Percentiles rank a stretch among this genome's conserved stretches.
Conservation (phyloP, 2,113 vertebrate genomes). For the Corythaeola cristata region DNA sequence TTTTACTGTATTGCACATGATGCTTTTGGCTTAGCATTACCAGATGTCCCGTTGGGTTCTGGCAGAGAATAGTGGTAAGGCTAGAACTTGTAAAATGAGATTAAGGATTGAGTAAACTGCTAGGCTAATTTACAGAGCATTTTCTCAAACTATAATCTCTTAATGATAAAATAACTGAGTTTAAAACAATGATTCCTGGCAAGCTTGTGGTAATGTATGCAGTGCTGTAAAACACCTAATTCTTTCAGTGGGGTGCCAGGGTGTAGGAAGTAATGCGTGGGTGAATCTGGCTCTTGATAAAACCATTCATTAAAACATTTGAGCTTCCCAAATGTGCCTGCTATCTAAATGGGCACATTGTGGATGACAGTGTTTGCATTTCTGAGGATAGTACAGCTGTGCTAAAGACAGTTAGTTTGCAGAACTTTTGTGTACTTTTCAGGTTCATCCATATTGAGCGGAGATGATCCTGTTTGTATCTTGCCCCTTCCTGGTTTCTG, state of each 20-base stretch:
- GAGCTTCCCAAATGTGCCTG: neutral
- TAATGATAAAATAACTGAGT: neutral
- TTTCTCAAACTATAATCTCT: constrained; percentile 1
- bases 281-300: neutral
- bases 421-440: neutral
- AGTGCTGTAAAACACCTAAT: neutral
- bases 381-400: neutral
- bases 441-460: neutral
- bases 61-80: neutral
- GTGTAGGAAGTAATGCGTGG: neutral
- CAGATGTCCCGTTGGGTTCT: neutral
- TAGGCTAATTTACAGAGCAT: neutral
- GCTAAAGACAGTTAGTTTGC: neutral
- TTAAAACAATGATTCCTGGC: neutral
- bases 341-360: neutral
- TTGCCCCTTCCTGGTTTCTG: neutral
- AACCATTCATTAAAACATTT: neutral
- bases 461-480: neutral
- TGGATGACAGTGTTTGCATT: neutral
- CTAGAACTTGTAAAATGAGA: neutral
- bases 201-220: neutral
- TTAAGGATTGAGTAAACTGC: neutral
- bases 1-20: rapidly evolving
- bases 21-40: neutral
- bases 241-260: neutral